A percentile compares a stretch with the other conserved stretches of the same genome.
Evolutionary conservation across 2,888 invertebrate species (phyloP).

Genomic region (Zygothrica quintamaculata): DNA sequence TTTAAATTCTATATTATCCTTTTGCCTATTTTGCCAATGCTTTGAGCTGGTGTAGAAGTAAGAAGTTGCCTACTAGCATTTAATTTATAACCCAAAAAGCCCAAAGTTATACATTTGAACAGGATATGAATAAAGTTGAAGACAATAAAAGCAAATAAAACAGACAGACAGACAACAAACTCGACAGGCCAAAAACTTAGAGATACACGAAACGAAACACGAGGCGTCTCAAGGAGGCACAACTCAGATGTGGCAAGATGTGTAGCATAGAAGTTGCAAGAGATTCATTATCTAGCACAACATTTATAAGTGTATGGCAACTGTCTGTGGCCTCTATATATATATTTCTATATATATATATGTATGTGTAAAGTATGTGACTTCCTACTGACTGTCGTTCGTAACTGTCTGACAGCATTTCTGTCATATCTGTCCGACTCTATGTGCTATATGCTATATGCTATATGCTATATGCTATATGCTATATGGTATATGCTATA

Average conservation of each 20-base stretch:
- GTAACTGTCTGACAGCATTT: slow-evolving; percentile 9
- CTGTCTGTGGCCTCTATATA: slow-evolving; percentile 51
- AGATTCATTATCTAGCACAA: slow-evolving; percentile 80
- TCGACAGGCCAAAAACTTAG: slow-evolving; percentile 34
- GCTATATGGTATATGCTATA: too few relatives aligned
- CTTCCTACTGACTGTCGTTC: slow-evolving; percentile 49
- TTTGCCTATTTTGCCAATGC: background rate
- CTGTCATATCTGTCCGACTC: slow-evolving; percentile 24
- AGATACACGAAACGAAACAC: too few relatives aligned
- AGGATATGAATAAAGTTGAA: slow-evolving; percentile 80
- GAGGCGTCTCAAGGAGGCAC: background rate
- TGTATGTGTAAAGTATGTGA: too few relatives aligned
- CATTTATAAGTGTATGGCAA: slow-evolving; percentile 71
- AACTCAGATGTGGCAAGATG: too few relatives aligned
- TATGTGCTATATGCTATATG: too few relatives aligned
- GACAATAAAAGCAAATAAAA: slow-evolving; percentile 79
- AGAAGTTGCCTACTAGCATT: slow-evolving; percentile 56
- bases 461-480: too few relatives aligned
- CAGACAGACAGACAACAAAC: slow-evolving; percentile 50
- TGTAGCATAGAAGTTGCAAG: slow-evolving; percentile 6
- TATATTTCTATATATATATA: too few relatives aligned
- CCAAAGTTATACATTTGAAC: slow-evolving; percentile 79
- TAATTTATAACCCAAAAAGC: slow-evolving; percentile 79
- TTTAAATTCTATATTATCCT: background rate
- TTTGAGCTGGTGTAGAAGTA: slow-evolving; percentile 10